Conservation (phyloP, 1,140 invertebrate species). For the Zaprionus davidi region DNA sequence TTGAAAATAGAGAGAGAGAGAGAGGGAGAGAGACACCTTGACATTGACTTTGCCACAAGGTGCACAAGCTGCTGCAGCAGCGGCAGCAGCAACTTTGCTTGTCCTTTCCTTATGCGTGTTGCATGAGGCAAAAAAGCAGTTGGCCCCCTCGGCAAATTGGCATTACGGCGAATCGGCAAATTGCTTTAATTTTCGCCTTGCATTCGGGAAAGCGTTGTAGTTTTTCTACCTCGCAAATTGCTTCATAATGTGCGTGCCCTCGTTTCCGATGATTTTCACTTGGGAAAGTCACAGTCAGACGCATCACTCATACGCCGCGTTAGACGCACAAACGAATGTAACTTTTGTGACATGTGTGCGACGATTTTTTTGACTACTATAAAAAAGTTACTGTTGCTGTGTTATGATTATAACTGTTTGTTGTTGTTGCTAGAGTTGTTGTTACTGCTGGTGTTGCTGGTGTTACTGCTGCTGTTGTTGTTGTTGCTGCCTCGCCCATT, state of each 20-base stretch:
- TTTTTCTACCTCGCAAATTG: conserved; percentile 61
- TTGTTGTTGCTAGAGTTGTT: not conserved
- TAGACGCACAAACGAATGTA: conserved; percentile 6
- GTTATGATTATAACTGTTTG: conserved; percentile 1
- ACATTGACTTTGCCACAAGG: conserved; percentile 72
- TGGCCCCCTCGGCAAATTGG: conserved; percentile 30
- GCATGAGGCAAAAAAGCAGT: conserved; percentile 41
- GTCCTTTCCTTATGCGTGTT: conserved; percentile 31
- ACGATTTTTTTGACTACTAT: not conserved
- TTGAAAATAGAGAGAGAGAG: not conserved
- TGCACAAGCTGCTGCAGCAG: conserved; percentile 21
- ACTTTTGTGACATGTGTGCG: conserved; percentile 28
- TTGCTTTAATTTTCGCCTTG: conserved; percentile 65
- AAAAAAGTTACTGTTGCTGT: not conserved
- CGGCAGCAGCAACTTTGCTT: not conserved
- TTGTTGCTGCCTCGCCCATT: conserved; percentile 1
- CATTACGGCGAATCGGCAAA: conserved; percentile 42
- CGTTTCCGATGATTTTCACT: conserved; percentile 73
- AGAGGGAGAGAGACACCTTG: conserved; percentile 54
- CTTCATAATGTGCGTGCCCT: conserved; percentile 78
- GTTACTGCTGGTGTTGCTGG: not conserved
- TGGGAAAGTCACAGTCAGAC: conserved; percentile 66
- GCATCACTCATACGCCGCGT: conserved; percentile 46
- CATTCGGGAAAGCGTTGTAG: conserved; percentile 57
- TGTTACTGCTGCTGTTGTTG: not conserved